These are phyloP conservation scores for Ancistrus triradiatus DNA, from an alignment of 2,113 vertebrate genomes.

Conservation along the genomic window DNA sequence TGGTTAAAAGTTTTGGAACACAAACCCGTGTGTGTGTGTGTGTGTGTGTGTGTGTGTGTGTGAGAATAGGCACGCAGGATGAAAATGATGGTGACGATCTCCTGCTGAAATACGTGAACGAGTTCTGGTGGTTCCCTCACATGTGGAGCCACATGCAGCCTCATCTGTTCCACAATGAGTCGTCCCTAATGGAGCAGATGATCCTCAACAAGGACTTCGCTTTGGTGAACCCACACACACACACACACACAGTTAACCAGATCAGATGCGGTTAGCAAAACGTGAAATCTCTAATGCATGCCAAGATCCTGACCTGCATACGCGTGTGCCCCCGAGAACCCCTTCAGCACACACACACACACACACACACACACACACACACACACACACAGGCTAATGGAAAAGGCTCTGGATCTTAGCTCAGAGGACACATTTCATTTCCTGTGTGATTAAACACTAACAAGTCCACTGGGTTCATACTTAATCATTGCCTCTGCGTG, in stretches of 20 bases:
- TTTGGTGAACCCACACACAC: too few relatives aligned
- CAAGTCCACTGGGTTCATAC: conserved; percentile 30
- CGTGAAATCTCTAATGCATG: too few relatives aligned
- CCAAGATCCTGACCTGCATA: too few relatives aligned
- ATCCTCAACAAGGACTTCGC: conserved; percentile 98
- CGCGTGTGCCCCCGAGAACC: too few relatives aligned
- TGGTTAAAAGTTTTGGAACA: too few relatives aligned
- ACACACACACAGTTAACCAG: too few relatives aligned
- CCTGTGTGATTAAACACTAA: conserved; percentile 39
- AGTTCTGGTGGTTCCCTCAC: conserved; percentile 99
- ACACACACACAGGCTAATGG: conserved; percentile 30
- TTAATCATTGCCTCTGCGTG: conserved; percentile 12
- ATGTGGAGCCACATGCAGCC: conserved; percentile 99
- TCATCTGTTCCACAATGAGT: conserved; percentile 96
- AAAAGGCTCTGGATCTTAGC: conserved; percentile 11
- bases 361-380: conserved; percentile 36
- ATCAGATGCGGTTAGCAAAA: too few relatives aligned
- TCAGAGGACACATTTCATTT: conserved; percentile 32
- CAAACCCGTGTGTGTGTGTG: too few relatives aligned
- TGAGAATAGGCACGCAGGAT: conserved; percentile 84
- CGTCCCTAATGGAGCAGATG: conserved; percentile 95
- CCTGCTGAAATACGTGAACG: conserved; percentile 81
- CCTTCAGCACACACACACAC: conserved; percentile 26
- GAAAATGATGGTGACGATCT: conserved; percentile 91
- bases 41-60: too few relatives aligned